These are phyloP conservation scores for Syndactyla subalaris DNA, from an alignment of 2,797 vertebrate species.

Conservation along the genomic window DNA sequence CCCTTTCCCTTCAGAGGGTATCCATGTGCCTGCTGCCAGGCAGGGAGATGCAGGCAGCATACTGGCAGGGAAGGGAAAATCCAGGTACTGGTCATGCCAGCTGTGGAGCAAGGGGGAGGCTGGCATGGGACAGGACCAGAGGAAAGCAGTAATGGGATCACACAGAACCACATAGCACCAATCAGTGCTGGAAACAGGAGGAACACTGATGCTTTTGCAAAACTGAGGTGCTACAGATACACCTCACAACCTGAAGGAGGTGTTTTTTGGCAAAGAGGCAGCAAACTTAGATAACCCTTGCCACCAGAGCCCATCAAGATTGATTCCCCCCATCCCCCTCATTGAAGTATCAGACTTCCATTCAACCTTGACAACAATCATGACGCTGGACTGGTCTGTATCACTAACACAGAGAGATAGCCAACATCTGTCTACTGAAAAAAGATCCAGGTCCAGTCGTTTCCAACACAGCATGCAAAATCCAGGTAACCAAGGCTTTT, in stretches of 20 bases:
- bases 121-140: background rate
- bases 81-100: background rate
- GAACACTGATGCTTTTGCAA: background rate
- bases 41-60: background rate
- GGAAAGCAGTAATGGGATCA: background rate
- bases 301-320: background rate
- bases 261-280: background rate
- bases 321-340: background rate
- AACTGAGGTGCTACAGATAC: background rate
- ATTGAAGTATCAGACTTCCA: background rate
- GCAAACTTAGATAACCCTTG: background rate
- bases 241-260: background rate
- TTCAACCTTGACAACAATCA: background rate
- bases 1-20: background rate
- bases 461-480: background rate
- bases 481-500: background rate
- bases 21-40: background rate
- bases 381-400: background rate
- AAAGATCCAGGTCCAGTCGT: background rate
- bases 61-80: background rate
- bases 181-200: background rate
- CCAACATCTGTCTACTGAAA: background rate
- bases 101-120: background rate
- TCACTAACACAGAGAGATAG: background rate
- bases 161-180: accelerated